Evolutionary conservation across 2,797 vertebrate species (phyloP), one percentile per base, ranked within the genome.

Genomic region (Sorex maritimensis): DNA sequence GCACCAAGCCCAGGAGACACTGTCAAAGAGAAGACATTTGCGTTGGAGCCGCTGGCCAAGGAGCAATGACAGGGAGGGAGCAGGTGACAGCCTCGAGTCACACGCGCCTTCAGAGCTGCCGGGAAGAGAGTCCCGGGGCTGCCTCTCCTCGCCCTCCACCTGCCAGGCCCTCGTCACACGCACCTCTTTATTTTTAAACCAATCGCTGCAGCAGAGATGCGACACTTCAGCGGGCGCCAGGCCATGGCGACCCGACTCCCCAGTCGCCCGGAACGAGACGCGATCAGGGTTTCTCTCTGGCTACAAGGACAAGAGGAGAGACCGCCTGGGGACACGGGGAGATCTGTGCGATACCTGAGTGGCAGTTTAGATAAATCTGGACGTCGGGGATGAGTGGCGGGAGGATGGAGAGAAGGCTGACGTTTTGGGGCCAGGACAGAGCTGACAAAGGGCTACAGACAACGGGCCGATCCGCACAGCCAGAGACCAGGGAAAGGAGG

Each of bases 141-240:
- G 19, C 1, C 34, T 44, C 28, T 83, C 17, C 30, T 77, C 92
- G 74, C 26, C 38, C 30, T 28, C 65, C 46, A 63, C 6, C 63
- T n/a, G 63, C 49, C 44, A 90, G 26, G 67, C 87, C n/a, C 88
- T 7, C 71, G n/a, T 23, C 14, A 68, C 19, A n/a, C 1, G 30
- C 38, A 80, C 38, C 34, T 75, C 88, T 73, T 30, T 44, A 52
- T 26, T 91, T 94, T 75, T 78, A 85, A 91, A 77, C 17, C 23
- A 63, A 49, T 46, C 12, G 30, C 3, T 82, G 52, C 23, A 68
- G 28, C n/a, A 88, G 52, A 28, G 73, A 78, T 10, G 44, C 14
- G 28, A 23, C 30, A 38, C 6, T 13, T 73, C 12, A 10, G 58
- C 2, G 71, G 44, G 12, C 0, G 14, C 28, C 41, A 55, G 61